Conservation (phyloP, 2,888 invertebrate species). For the Hydraecia micacea region DNA sequence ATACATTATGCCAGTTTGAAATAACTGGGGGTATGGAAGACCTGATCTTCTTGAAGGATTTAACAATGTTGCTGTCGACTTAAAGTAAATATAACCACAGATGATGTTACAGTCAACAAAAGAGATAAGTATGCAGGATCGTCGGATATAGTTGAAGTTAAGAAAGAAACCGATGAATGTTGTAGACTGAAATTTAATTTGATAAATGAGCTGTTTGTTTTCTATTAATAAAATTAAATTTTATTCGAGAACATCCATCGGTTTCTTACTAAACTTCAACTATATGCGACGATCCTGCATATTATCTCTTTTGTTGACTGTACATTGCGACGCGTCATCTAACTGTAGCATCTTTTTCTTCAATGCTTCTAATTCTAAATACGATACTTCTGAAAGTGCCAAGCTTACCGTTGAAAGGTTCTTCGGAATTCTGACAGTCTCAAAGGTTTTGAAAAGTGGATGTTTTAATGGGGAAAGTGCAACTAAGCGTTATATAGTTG, state of each 20-base stretch:
- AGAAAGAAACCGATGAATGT: too few species aligned
- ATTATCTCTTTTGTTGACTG: too few species aligned
- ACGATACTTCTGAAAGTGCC: background rate
- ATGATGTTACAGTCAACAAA: too few species aligned
- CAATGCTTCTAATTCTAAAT: background rate
- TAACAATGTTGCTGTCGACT: slow-evolving; percentile 17
- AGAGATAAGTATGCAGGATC: too few species aligned
- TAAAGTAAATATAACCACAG: background rate
- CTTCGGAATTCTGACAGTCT: background rate
- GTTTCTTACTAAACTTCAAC: too few species aligned
- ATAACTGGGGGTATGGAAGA: slow-evolving; percentile 5
- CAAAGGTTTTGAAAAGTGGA: background rate
- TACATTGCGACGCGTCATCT: background rate
- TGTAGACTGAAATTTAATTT: too few species aligned
- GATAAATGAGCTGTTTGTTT: too few species aligned
- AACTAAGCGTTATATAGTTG: too few species aligned
- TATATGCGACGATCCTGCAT: too few species aligned
- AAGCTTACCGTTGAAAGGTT: background rate
- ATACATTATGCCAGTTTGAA: slow-evolving; percentile 43
- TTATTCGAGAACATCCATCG: too few species aligned
- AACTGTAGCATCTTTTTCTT: background rate
- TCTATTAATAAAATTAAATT: too few species aligned
- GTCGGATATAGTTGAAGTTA: too few species aligned
- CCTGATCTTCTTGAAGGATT: slow-evolving; percentile 20
- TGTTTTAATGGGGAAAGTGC: background rate